A percentile compares a stretch with the other conserved stretches of the same genome.
phyloP scores from a whole-genome alignment of 53 echinoderm and acorn worm species.

The Luidia sarsii region DNA sequence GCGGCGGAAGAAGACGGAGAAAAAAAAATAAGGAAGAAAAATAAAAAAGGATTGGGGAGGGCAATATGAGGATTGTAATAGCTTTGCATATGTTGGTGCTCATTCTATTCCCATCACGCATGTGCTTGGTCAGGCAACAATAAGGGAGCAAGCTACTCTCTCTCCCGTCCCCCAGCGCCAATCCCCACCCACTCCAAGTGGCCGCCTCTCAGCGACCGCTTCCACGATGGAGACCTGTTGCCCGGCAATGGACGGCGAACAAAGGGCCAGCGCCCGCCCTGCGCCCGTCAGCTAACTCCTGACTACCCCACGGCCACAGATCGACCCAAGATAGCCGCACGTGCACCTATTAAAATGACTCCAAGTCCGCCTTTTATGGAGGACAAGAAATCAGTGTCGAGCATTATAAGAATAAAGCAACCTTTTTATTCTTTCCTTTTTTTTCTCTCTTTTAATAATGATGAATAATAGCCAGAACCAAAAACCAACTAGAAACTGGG shows the following conservation, averaged over 20 bases:
- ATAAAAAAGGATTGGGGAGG: not conserved
- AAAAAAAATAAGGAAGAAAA: not conserved
- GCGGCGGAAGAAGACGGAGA: no score
- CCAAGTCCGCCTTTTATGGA: no score
- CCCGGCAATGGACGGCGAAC: slow-evolving; percentile 22
- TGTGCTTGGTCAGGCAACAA: slow-evolving; percentile 26
- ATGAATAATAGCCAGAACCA: slow-evolving; percentile 17
- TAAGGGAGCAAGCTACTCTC: no score
- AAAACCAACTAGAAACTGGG: not conserved
- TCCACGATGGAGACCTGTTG: slow-evolving; percentile 40
- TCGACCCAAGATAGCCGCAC: slow-evolving; percentile 39
- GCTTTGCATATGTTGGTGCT: slow-evolving; percentile 17
- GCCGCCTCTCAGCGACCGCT: not conserved
- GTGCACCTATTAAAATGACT: slow-evolving; percentile 41
- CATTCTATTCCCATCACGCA: slow-evolving; percentile 47
- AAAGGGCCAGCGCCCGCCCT: slow-evolving; percentile 1
- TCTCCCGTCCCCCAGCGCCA: no score
- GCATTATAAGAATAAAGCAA: not conserved
- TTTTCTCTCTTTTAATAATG: no score
- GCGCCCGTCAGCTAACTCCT: not conserved
- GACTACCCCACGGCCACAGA: not conserved
- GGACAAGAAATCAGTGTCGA: no score
- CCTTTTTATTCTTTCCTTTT: no score
- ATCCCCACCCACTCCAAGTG: no score
- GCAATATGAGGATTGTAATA: not conserved